phyloP scores from a whole-genome alignment of 2,113 vertebrate genomes.

The Ameiurus melas region DNA sequence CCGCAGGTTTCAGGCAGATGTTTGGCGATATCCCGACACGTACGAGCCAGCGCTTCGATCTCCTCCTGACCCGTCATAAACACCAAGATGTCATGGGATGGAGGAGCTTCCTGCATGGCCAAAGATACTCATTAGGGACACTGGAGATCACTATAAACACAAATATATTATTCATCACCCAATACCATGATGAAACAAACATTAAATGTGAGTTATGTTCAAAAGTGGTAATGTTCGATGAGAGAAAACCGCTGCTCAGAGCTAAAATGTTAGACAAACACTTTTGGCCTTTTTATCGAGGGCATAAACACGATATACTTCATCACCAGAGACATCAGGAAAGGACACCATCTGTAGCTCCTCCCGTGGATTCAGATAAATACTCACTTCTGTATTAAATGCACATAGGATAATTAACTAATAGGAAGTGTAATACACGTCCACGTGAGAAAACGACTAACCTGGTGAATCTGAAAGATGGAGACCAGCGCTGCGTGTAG shows the following conservation, averaged over 20 bases:
- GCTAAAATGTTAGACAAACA: neutral
- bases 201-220: neutral
- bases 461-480: slow-evolving; percentile 97
- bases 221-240: neutral
- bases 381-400: neutral
- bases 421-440: neutral
- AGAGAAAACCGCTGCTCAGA: neutral
- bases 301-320: neutral
- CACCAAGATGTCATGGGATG: slow-evolving; percentile 89
- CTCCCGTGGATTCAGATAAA: neutral
- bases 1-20: slow-evolving; percentile 85
- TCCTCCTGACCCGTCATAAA: slow-evolving; percentile 98
- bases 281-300: neutral
- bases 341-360: neutral
- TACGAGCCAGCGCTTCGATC: slow-evolving; percentile 93
- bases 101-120: slow-evolving; percentile 80
- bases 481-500: slow-evolving; percentile 93
- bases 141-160: neutral
- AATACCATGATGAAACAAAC: neutral
- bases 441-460: slow-evolving; percentile 49
- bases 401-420: neutral
- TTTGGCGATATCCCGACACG: slow-evolving; percentile 87
- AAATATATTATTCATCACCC: neutral
- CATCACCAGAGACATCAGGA: neutral
- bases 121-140: neutral